Evolutionary conservation across 2,888 invertebrate species (phyloP), one percentile per base, ranked within the genome.

Genomic region (Eucriotettix oculatus): DNA sequence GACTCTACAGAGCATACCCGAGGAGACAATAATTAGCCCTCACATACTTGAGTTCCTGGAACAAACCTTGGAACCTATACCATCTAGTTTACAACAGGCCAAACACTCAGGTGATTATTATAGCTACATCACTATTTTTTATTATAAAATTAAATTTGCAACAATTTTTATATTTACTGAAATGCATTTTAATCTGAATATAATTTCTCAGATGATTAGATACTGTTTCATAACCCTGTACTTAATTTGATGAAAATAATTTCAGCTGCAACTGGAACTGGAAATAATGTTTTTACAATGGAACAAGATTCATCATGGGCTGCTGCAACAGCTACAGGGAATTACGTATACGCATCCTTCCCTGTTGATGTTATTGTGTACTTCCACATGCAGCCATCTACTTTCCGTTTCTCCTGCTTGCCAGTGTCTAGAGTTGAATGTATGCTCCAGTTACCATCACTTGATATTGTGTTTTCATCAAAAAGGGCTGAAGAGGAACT

Each of bases 341-440:
- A 86, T 73, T 90, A 89, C 70, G 89, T 87, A 66, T 91, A 91
- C 71, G 88, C 92, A 48, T 93, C 95, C 59, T 97, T 99, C 74
- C 98, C 98, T 0, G 96, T 99, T 1, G 98, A 99, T 75, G 96
- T 99, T 40, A 91, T 99, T 67, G 96, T 99, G 53, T 96, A 96
- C 75, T 92, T 99, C 77, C 92, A 94, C 74, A 96, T 98, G 86
- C 95, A 97, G 72, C 96, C 97, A 0, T 94, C 94, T 60, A 92
- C 94, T 0, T 93, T 97, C 74, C 77, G 97, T 62, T 98, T 99
- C 75, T 93, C 92, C 66, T 97, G 97, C 74, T 79, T 95, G 69
- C 97, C 97, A 0, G 90, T 94, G 0, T 95, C 95, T 9, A 78
- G 95, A 64, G 96, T 97, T 1, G 96, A 97, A 75, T 97, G 97